Base-by-base conservation (phyloP, 2,888 invertebrate species). In the Drosophila helvetica region DNA sequence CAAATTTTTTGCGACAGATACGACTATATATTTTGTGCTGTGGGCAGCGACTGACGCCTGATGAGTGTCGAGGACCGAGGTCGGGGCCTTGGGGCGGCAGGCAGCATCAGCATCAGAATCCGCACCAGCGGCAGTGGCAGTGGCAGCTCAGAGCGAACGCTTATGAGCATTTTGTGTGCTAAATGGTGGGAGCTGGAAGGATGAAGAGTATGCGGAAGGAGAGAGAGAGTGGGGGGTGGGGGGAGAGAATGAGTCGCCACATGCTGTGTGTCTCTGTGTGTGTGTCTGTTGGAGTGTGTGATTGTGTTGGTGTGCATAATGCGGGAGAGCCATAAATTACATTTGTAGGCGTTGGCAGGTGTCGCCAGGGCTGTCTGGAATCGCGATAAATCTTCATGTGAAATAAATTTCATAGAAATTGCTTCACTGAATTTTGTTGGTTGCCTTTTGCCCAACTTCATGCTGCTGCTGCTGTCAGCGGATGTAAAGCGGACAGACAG, bases 261-360 rank as follows among this genome's bases (percentile, higher is more conserved):
- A 89, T 69, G 86, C 86, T 84, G 81, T 71, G 82, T 70, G 58
- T 64, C 46, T 61, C 52, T 63, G 61, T 53, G 45, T 68, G 62
- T 58, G 67, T 67, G 74, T 70, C 76, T 69, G 71, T 50, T 74
- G 82, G 75, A 86, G 89, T 86, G 38, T 38, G 5, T 38, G 38
- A 38, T 38, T 38, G 38, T 38, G 74, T 57, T 74, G 82, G 78
- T 88, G 89, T 86, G 85, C 89, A 86, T 89, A 89, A 86, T 89
- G 89, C 89, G 89, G 89, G 89, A 90, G 87, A 87, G 90, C 90
- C 89, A 92, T 92, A 92, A 92, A 92, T 92, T 91, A 92, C 91
- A 91, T 91, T 92, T 90, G 92, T 92, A 92, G 92, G 92, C 92
- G 92, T 92, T 92, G 92, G 92, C 92, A 92, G 92, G 92, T 92